Conservation (phyloP, 2,797 vertebrate species). For the Acipenser ruthenus region DNA sequence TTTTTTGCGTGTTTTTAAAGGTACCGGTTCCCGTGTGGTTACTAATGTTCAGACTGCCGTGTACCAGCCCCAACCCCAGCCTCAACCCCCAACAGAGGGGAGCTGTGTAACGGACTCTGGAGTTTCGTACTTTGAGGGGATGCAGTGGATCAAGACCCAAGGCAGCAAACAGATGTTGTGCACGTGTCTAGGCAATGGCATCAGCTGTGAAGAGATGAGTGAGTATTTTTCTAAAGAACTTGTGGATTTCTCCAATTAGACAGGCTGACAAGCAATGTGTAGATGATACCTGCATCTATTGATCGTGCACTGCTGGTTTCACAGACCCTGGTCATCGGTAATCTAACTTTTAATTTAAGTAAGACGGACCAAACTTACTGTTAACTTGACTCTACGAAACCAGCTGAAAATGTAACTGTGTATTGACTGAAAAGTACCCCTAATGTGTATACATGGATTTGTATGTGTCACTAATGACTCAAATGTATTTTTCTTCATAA, state of each 20-base stretch:
- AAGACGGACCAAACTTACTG: too few relatives aligned
- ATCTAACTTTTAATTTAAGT: too few relatives aligned
- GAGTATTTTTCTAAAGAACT: slow-evolving; percentile 16
- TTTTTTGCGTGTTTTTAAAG: slow-evolving; percentile 36
- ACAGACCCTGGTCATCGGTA: too few relatives aligned
- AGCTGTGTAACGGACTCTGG: slow-evolving; percentile 79
- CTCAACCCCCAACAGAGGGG: slow-evolving; percentile 59
- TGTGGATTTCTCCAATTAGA: neutral
- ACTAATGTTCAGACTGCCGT: slow-evolving; percentile 70
- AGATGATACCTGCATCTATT: too few relatives aligned
- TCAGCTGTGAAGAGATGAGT: slow-evolving; percentile 90
- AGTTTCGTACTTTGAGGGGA: slow-evolving; percentile 68
- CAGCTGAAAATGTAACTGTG: slow-evolving; percentile 24
- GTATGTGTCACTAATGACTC: neutral
- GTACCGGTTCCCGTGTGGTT: slow-evolving; percentile 65
- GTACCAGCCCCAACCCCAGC: slow-evolving; percentile 61
- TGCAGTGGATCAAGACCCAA: slow-evolving; percentile 90
- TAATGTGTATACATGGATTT: neutral
- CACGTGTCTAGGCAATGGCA: slow-evolving; percentile 84
- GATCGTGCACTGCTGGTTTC: too few relatives aligned
- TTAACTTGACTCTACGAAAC: neutral
- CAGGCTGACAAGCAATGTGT: neutral
- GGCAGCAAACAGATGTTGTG: slow-evolving; percentile 87
- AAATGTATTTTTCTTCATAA: neutral
- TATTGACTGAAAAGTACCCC: slow-evolving; percentile 4